Conservation (phyloP, 2,888 invertebrate genomes). For the Zhengitettix transpicula region DNA sequence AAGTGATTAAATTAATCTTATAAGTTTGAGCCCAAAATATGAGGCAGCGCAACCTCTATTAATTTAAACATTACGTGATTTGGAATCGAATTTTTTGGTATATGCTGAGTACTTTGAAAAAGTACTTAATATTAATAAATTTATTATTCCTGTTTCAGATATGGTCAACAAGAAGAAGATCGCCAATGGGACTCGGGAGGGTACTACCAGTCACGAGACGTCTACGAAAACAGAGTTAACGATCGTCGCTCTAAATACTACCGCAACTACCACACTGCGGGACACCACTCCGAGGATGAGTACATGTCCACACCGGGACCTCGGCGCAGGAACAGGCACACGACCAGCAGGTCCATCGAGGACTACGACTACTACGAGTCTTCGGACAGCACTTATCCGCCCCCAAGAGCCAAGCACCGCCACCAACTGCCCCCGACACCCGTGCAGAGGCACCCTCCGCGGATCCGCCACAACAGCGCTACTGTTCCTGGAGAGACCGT, state of each 20-base stretch:
- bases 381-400: slow-evolving; percentile 5
- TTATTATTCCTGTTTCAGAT: slow-evolving; percentile 20
- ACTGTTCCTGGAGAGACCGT: neutral
- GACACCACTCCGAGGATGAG: neutral
- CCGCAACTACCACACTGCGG: slow-evolving; percentile 1
- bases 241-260: slow-evolving; percentile 5
- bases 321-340: slow-evolving; percentile 20
- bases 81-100: too few species aligned
- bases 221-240: slow-evolving; percentile 38
- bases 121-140: too few species aligned
- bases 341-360: slow-evolving; percentile 23
- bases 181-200: slow-evolving; percentile 61
- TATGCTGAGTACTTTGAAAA: too few species aligned
- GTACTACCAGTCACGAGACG: slow-evolving; percentile 30
- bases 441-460: slow-evolving; percentile 18
- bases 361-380: slow-evolving; percentile 19
- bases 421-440: slow-evolving; percentile 35
- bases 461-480: neutral
- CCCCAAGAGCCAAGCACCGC: slow-evolving; percentile 15
- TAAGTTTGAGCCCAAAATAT: too few species aligned
- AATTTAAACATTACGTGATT: too few species aligned
- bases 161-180: slow-evolving; percentile 47
- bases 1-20: too few species aligned
- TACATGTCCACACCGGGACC: slow-evolving; percentile 19
- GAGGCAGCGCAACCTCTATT: too few species aligned